Conservation (phyloP, 1,140 invertebrate genomes). For the Chrysomallon squamiferum region DNA sequence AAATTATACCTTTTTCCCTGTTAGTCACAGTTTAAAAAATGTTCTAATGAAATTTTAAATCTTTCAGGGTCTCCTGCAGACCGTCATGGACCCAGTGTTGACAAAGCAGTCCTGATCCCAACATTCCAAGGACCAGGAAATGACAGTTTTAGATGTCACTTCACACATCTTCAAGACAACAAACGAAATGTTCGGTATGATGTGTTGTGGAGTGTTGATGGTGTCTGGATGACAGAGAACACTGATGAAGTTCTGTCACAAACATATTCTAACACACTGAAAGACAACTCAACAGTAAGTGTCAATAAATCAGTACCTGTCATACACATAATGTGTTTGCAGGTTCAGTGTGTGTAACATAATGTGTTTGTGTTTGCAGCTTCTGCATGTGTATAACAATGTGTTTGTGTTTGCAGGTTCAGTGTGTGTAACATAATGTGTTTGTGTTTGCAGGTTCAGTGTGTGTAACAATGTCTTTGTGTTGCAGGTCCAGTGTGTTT, state of each 20-base stretch:
- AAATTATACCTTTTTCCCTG: no score
- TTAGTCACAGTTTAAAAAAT: no score
- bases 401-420: neutral
- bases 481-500: neutral
- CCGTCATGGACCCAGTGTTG: neutral
- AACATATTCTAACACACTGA: constrained; percentile 11
- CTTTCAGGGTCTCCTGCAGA: constrained; percentile 8
- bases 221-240: constrained; percentile 20
- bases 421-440: no score
- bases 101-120: constrained; percentile 8
- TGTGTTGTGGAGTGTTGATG: constrained; percentile 38
- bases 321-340: neutral
- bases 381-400: neutral
- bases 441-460: constrained; percentile 34
- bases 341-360: no score
- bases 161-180: neutral
- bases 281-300: constrained; percentile 20
- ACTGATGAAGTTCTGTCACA: constrained; percentile 14
- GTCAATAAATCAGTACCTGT: neutral
- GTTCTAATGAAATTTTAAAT: no score
- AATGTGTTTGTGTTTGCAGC: neutral
- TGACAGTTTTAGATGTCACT: constrained; percentile 32
- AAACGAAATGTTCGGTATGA: constrained; percentile 11
- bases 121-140: constrained; percentile 26
- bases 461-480: no score